Evolutionary conservation across 2,113 vertebrate genomes (phyloP), one percentile per base, ranked within the genome.

Genomic region (Limnothrissa miodon): DNA sequence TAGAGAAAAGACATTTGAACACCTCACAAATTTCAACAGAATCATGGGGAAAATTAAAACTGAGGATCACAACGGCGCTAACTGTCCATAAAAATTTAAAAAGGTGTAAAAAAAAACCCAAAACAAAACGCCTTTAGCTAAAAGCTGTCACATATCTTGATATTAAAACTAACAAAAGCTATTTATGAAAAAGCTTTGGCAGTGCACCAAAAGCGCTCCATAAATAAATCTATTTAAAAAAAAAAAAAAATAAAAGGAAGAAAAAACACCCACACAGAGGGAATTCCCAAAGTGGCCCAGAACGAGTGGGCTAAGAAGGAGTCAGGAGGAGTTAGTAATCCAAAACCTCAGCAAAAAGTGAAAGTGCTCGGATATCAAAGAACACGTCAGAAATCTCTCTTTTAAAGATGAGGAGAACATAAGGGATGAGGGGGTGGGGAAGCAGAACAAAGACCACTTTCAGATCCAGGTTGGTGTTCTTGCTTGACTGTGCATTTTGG

Each of bases 401-500:
- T 23, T 23, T 21, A 56, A 56, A 56, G 51, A 56, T 56, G 21
- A 56, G 21, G 1, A 56, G 48, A 53, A 19, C 19, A 6, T 21
- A 23, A 23, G 19, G 21, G 59, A 29, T 8, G 1, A 9, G 10
- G 23, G 11, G 7, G n/a, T n/a, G n/a, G n/a, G n/a, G n/a, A n/a
- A n/a, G n/a, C n/a, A 25, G 59, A 62, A 62, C 59, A 62, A 62
- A 66, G 59, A 33, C 15, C 33, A 36, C 66, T 36, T 74, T 74
- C 36, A 74, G 66, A 74, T 56, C 23, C 23, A 33, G 66, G 25
- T 74, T 33, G 4, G 25, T 74, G 66, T 74, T 66, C 66, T 36
- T 74, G 66, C 66, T 74, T 74, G 66, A 74, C 66, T 74, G 1
- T 62, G 66, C 66, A 13, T 74, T 74, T 74, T 74, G 11, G 66